Percentiles rank a stretch among this genome's conserved stretches.
Evolutionary conservation across 2,797 vertebrate genomes (phyloP).

Genomic region (Chanos chanos): DNA sequence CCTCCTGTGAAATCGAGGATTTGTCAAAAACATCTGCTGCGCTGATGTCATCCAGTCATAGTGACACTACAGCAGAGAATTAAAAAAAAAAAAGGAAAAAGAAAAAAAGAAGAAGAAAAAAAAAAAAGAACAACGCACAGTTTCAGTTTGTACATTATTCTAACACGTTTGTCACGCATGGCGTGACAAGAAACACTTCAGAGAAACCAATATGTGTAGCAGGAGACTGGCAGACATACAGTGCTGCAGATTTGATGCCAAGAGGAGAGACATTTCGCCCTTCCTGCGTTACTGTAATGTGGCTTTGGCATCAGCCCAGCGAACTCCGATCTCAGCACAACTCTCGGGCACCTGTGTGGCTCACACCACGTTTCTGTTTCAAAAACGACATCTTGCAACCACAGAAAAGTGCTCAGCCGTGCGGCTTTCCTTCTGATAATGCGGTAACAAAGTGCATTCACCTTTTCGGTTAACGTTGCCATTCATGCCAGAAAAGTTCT

Average conservation of each 20-base stretch:
- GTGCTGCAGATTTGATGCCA: too few species aligned
- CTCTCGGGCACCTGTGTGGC: not conserved
- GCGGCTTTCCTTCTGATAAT: too few species aligned
- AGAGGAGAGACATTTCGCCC: not conserved
- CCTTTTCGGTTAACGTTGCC: too few species aligned
- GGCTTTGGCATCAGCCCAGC: not conserved
- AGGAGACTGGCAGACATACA: too few species aligned
- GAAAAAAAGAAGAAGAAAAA: not conserved
- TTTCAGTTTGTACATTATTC: too few species aligned
- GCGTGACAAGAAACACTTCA: too few species aligned
- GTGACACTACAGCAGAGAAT: not conserved
- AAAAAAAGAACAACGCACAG: not conserved
- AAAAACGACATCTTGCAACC: not conserved
- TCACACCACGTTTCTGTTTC: not conserved
- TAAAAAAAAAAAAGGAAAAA: slow-evolving; percentile 19
- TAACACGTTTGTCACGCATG: too few species aligned
- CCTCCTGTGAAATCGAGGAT: slow-evolving; percentile 30
- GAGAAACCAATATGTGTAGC: too few species aligned
- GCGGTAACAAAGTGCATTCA: too few species aligned
- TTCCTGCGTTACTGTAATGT: not conserved
- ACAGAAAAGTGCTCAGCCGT: not conserved
- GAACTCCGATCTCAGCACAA: slow-evolving; percentile 8
- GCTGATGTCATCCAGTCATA: slow-evolving; percentile 9
- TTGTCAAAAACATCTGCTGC: slow-evolving; percentile 39
- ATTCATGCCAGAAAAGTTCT: too few species aligned